Evolutionary conservation across 2,113 vertebrate genomes (phyloP).

Genomic region (Arizona elegans): DNA sequence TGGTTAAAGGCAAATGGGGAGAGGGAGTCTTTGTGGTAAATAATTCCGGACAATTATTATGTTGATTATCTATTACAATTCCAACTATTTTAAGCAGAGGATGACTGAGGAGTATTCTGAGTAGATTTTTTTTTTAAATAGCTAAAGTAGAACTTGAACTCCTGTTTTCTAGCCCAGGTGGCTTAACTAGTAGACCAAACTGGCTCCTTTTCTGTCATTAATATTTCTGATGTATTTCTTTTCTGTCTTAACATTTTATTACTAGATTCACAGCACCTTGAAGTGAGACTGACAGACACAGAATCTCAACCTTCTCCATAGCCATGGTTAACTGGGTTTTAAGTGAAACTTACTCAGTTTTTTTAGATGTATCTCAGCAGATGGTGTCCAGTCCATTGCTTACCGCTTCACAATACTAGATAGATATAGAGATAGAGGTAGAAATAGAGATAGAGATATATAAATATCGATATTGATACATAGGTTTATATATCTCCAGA

Average conservation of each 20-base stretch:
- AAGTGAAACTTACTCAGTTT: neutral
- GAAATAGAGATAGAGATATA: too few species aligned
- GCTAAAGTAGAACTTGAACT: neutral
- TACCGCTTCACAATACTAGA: neutral
- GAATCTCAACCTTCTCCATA: neutral
- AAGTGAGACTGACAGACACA: neutral
- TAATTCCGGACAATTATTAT: neutral
- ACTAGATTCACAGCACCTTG: neutral
- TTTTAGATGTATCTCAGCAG: neutral
- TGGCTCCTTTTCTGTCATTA: neutral
- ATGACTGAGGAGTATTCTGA: neutral
- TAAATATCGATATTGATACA: too few species aligned
- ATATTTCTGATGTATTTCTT: neutral
- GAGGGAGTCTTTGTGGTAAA: neutral
- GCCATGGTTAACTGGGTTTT: constrained; percentile 20
- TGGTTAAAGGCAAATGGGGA: neutral
- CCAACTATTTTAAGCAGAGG: neutral
- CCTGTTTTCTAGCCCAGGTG: neutral
- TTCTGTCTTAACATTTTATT: neutral
- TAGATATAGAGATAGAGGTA: too few species aligned
- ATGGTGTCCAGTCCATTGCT: neutral
- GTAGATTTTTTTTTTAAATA: neutral
- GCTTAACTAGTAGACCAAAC: neutral
- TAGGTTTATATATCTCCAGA: too few species aligned
- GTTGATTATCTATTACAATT: neutral